Conservation (phyloP, 2,113 vertebrate species). For the Eira barbara region DNA sequence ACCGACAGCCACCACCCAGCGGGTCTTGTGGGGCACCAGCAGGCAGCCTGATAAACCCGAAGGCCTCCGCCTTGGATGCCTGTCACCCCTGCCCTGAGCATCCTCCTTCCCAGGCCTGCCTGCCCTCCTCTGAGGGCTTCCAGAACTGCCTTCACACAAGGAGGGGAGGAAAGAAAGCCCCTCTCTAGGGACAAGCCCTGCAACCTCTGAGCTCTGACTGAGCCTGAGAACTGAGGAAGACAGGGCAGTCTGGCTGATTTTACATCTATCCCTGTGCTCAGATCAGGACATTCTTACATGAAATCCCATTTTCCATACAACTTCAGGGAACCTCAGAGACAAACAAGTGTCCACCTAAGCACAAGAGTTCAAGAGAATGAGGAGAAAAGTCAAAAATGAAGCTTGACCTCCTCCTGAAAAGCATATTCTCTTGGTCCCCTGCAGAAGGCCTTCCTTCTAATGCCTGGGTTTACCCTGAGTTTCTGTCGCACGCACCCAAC, state of each 20-base stretch:
- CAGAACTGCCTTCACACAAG: rapidly evolving
- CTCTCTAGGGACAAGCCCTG: not conserved
- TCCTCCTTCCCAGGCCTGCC: not conserved
- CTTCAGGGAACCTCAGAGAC: not conserved
- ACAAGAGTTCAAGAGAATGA: rapidly evolving
- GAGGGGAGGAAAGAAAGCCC: not conserved
- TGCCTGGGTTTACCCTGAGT: not conserved
- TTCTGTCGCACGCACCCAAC: not conserved
- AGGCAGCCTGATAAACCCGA: rapidly evolving
- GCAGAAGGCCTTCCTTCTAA: not conserved
- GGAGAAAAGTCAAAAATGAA: rapidly evolving
- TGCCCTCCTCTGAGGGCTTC: not conserved
- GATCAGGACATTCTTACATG: rapidly evolving
- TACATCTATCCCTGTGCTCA: rapidly evolving
- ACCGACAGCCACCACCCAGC: rapidly evolving
- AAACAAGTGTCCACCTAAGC: not conserved
- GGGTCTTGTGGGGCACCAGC: rapidly evolving
- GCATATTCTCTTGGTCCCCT: rapidly evolving
- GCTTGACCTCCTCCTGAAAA: rapidly evolving
- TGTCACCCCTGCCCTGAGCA: not conserved
- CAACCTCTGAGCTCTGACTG: rapidly evolving
- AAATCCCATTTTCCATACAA: not conserved
- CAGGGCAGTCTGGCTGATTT: rapidly evolving
- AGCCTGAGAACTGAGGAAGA: rapidly evolving
- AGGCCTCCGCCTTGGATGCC: rapidly evolving